Conservation (phyloP, 1,140 invertebrate species). For the Chelonus insularis region DNA sequence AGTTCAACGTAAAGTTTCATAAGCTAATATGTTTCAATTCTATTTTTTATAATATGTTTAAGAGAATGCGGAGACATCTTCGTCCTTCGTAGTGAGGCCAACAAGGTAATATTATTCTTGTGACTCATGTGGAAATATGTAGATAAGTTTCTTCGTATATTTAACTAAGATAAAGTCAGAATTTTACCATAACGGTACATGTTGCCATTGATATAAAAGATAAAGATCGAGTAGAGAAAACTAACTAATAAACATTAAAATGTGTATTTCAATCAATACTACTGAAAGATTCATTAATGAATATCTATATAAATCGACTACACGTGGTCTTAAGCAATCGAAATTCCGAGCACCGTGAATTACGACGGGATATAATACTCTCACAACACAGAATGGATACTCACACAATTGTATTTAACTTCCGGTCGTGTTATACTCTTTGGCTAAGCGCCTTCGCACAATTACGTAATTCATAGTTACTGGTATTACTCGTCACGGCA, state of each 20-base stretch:
- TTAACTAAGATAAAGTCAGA: not conserved
- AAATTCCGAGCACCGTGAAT: no score
- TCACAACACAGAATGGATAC: no score
- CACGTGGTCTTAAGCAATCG: no score
- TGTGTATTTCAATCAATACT: not conserved
- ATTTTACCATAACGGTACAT: no score
- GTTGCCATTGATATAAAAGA: no score
- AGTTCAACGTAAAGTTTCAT: no score
- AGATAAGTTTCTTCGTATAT: not conserved
- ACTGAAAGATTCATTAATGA: no score
- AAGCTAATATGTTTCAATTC: no score
- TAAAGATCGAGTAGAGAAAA: no score
- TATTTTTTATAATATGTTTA: not conserved
- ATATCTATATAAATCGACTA: not conserved
- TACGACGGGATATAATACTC: no score
- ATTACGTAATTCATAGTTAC: constrained; percentile 35
- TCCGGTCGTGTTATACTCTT: constrained; percentile 28
- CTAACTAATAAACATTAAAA: not conserved
- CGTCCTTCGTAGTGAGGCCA: constrained; percentile 14
- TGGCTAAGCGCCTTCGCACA: constrained; percentile 16
- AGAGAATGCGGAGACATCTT: constrained; percentile 22
- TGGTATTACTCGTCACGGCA: constrained; percentile 33
- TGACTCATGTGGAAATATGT: constrained; percentile 12
- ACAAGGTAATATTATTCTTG: constrained; percentile 12
- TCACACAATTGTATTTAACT: constrained; percentile 19